Base-by-base conservation (phyloP, 2,113 vertebrate genomes). In the Pseudolaguvia tuberculata region DNA sequence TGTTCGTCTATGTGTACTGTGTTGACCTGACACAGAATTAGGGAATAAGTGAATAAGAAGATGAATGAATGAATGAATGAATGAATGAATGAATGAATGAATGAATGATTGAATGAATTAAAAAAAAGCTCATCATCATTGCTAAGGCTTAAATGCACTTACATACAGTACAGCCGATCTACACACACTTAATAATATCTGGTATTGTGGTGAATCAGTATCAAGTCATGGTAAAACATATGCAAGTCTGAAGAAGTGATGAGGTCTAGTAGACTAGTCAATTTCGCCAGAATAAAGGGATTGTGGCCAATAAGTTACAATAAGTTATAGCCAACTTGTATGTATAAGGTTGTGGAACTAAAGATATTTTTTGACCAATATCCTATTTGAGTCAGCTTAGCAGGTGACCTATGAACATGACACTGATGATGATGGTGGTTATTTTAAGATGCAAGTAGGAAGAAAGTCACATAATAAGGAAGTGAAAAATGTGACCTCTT, bases 351-450 rank as follows among this genome's bases (percentile, higher is more conserved):
- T n/a, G n/a, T 29, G 21, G 39, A 39, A 17, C 18, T 31, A 72
- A 53, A 11, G 10, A 61, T 59, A 9, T 31, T 39, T 31, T 39
- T 47, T 21, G 57, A 57, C 39, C 62, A 56, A 45, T 57, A 47
- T 56, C 35, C 62, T 55, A 48, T 63, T 56, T 75, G 50, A 67
- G 51, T 75, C 62, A 75, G 48, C 25, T 53, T 65, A 65, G n/a
- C 59, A 63, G 21, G 47, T 67, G 62, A 55, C 21, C 20, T 45
- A 65, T 55, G n/a, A 53, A 39, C 23, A 25, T 63, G 15, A 72
- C 27, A 29, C 2, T 62, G 58, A 53, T 55, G 61, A 56, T 47
- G 62, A 53, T 21, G 21, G 48, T 65, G 39, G 12, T 48, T 57
- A 75, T 67, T 75, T 67, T 67, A 57, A 31, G 23, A 17, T 21